Percentiles rank a stretch among this genome's conserved stretches.
These are phyloP conservation scores for Brachyptera risi DNA, from an alignment of 2,888 invertebrate species.

Conservation along the genomic window DNA sequence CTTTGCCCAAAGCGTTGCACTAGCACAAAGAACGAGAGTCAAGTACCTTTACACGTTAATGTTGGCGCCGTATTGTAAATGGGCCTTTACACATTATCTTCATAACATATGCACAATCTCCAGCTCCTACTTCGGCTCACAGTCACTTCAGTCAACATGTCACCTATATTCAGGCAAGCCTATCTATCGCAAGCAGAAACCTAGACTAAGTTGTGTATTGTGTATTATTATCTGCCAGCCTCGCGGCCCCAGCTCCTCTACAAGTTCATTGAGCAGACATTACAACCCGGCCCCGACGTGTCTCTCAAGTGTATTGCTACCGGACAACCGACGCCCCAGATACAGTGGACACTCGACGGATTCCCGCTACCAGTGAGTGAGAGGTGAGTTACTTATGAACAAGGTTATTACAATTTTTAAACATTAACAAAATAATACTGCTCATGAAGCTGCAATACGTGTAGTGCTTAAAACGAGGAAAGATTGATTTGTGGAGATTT, in stretches of 20 bases:
- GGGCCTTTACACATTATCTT: no score
- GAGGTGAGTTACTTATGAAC: constrained; percentile 33
- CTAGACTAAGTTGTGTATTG: no score
- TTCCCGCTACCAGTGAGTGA: constrained; percentile 42
- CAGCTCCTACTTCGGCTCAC: no score
- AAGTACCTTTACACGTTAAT: no score
- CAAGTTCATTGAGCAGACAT: constrained; percentile 44
- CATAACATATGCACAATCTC: no score
- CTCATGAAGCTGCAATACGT: not conserved
- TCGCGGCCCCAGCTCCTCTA: constrained; percentile 42
- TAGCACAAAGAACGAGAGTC: no score
- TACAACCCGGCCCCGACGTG: constrained; percentile 46
- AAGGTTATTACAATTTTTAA: not conserved
- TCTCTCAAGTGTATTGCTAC: constrained; percentile 48
- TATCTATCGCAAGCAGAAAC: no score
- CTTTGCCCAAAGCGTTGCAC: no score
- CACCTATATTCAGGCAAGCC: no score
- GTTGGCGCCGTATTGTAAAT: no score
- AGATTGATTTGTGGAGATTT: no score
- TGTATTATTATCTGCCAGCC: constrained; percentile 35
- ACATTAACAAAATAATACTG: not conserved
- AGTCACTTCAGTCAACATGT: no score
- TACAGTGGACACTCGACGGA: constrained; percentile 46
- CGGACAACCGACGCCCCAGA: constrained; percentile 48
- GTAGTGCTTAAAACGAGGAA: not conserved